phyloP scores from a whole-genome alignment of 1,140 invertebrate genomes.

The Portunus trituberculatus region DNA sequence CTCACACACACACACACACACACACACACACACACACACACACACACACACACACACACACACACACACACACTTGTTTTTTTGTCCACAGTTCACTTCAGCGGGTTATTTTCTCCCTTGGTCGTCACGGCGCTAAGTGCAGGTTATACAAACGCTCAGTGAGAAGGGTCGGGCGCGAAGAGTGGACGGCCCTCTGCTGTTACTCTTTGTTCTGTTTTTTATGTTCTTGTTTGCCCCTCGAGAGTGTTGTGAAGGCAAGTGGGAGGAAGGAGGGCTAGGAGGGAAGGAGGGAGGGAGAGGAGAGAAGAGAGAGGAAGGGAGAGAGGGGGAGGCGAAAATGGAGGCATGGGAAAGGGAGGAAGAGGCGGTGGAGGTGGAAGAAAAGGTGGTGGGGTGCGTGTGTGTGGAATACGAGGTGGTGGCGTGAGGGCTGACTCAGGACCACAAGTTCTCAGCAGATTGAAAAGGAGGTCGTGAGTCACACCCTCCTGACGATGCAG shows the following conservation, averaged over 20 bases:
- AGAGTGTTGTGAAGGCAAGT: constrained; percentile 11
- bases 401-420: neutral
- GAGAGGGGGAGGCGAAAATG: neutral
- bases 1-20: too few species aligned
- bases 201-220: constrained; percentile 28
- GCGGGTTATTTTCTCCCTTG: neutral
- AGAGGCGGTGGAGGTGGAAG: neutral
- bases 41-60: too few species aligned
- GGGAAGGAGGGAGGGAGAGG: constrained; percentile 5
- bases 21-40: constrained; percentile 30
- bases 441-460: neutral
- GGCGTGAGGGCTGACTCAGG: neutral
- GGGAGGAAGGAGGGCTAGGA: neutral
- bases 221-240: constrained; percentile 12
- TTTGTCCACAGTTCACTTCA: neutral
- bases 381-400: neutral
- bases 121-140: neutral
- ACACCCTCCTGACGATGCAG: neutral
- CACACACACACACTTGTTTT: too few species aligned
- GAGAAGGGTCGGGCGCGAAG: neutral
- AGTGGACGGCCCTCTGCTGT: neutral
- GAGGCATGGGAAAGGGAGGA: neutral
- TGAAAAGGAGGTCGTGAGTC: neutral
- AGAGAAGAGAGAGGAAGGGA: neutral
- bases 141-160: neutral